Percentiles rank a stretch among this genome's conserved stretches.
These are phyloP conservation scores for Australoheros scitulus DNA, from an alignment of 2,113 vertebrate genomes.

Conservation along the genomic window DNA sequence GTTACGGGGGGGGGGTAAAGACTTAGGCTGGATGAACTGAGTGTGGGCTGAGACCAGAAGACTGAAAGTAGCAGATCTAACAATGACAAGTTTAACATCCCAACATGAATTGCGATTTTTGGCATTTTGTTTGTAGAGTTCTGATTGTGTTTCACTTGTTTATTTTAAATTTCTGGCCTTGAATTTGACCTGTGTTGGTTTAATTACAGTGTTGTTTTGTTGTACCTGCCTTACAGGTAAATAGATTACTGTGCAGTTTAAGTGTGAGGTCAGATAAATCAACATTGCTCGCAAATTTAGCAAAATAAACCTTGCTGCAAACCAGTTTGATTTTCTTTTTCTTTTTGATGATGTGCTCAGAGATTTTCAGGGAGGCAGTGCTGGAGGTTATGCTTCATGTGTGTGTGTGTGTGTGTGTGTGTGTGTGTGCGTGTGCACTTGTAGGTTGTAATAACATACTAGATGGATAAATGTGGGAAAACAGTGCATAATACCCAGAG, in stretches of 20 bases:
- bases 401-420: too few relatives aligned
- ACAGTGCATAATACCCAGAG: neutral
- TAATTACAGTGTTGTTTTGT: slow-evolving; percentile 6
- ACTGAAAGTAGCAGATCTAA: neutral
- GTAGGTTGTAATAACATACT: neutral
- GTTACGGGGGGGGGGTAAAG: too few relatives aligned
- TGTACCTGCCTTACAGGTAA: neutral
- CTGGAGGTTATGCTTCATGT: neutral
- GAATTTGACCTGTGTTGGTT: slow-evolving; percentile 15
- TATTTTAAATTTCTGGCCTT: neutral
- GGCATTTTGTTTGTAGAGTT: neutral
- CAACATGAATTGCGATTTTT: neutral
- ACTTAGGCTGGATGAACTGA: too few relatives aligned
- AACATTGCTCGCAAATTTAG: neutral
- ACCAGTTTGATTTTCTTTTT: neutral
- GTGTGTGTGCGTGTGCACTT: neutral
- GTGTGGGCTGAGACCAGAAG: neutral
- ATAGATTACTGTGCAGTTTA: neutral
- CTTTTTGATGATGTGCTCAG: neutral
- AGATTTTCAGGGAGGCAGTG: neutral
- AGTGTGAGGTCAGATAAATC: neutral
- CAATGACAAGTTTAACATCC: neutral
- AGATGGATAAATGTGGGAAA: neutral
- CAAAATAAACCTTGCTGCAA: neutral
- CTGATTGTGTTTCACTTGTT: neutral